Evolutionary conservation across 2,888 invertebrate genomes (phyloP).

Genomic region (Lathronympha strigana): DNA sequence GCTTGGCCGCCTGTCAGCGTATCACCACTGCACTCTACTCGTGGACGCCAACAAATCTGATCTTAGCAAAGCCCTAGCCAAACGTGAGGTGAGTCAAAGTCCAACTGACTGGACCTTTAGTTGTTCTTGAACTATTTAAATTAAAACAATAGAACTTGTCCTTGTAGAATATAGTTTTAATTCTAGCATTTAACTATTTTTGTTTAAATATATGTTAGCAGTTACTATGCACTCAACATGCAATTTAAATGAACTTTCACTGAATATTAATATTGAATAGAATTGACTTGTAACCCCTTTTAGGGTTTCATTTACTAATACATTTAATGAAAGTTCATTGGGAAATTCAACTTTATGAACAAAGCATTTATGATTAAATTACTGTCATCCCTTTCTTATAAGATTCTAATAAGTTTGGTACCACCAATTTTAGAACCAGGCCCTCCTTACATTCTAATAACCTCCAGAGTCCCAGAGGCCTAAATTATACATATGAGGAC

Average conservation of each 20-base stretch:
- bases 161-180: conserved; percentile 1
- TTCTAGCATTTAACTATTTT: not conserved
- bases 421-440: no score
- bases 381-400: not conserved
- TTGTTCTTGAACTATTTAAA: conserved; percentile 32
- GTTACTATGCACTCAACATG: conserved; percentile 34
- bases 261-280: conserved; percentile 39
- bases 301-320: conserved; percentile 4
- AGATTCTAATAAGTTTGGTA: not conserved
- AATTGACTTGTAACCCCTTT: conserved; percentile 30
- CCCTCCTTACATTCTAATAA: no score
- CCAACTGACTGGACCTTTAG: conserved; percentile 44
- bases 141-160: conserved; percentile 28
- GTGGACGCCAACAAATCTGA: conserved; percentile 92
- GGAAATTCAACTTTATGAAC: not conserved
- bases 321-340: conserved; percentile 8
- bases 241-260: conserved; percentile 39
- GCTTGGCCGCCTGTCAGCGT: conserved; percentile 93
- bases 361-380: not conserved
- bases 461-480: no score
- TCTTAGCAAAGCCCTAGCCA: conserved; percentile 88
- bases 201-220: conserved; percentile 10
- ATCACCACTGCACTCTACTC: conserved; percentile 98
- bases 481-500: no score
- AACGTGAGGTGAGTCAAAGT: conserved; percentile 87